Evolutionary conservation across 2,797 vertebrate species (phyloP).

Genomic region (Clarias fuscus): DNA sequence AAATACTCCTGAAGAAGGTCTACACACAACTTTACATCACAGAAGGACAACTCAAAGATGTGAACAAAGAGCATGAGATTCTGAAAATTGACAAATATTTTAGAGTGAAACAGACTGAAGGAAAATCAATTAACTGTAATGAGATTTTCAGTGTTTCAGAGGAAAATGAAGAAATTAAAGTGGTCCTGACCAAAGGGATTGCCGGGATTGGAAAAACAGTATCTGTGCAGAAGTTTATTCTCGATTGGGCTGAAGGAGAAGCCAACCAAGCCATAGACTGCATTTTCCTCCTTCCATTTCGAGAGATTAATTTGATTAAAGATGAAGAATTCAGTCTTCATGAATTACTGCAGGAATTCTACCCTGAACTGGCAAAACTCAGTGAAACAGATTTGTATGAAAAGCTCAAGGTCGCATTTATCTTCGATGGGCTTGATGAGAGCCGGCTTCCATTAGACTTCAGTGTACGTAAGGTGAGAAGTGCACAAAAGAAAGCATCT

Average conservation of each 20-base stretch:
- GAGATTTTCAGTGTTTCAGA: too few relatives aligned
- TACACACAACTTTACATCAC: constrained; percentile 48
- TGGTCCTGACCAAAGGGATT: background rate
- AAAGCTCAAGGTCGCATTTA: background rate
- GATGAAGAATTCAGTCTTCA: constrained; percentile 29
- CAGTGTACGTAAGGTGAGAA: background rate
- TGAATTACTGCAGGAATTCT: constrained; percentile 19
- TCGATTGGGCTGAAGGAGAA: constrained; percentile 46
- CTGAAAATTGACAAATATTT: background rate
- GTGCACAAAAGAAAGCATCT: background rate
- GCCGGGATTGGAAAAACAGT: constrained; percentile 47
- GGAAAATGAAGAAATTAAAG: background rate
- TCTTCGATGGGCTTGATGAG: constrained; percentile 10
- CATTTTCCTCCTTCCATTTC: constrained; percentile 42
- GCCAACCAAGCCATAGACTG: constrained; percentile 36
- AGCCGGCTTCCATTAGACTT: background rate
- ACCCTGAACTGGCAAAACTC: constrained; percentile 1
- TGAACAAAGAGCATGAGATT: constrained; percentile 14
- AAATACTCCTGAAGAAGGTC: constrained; percentile 6
- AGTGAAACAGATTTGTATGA: background rate
- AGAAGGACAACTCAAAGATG: constrained; percentile 33
- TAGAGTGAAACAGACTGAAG: background rate
- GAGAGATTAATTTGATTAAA: constrained; percentile 41
- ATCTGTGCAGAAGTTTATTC: constrained; percentile 46
- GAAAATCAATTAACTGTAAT: background rate